A percentile compares a stretch with the other conserved stretches of the same genome.
phyloP scores from a whole-genome alignment of 2,797 vertebrate genomes.

The Euphonia xanthogaster region DNA sequence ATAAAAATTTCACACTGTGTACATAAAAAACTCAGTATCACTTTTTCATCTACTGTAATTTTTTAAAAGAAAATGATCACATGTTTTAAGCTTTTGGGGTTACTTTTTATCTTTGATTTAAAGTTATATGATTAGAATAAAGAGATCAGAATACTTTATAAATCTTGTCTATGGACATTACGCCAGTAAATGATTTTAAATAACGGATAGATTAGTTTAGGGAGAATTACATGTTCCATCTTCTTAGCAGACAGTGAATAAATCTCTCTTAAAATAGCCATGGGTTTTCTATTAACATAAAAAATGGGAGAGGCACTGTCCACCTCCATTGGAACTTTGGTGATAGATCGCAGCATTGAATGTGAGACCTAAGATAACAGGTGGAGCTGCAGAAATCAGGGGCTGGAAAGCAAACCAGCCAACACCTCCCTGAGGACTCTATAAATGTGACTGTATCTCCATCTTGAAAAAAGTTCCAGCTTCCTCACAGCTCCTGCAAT shows the following conservation, averaged over 20 bases:
- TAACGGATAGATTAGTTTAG: neutral
- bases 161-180: neutral
- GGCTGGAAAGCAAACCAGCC: neutral
- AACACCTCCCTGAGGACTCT: neutral
- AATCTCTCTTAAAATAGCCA: neutral
- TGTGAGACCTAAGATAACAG: neutral
- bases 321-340: neutral
- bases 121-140: neutral
- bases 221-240: neutral
- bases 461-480: neutral
- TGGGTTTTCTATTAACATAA: neutral
- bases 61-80: neutral
- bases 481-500: neutral
- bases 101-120: neutral
- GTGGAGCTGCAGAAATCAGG: neutral
- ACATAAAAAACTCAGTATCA: neutral
- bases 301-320: neutral
- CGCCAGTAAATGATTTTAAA: neutral
- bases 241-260: neutral
- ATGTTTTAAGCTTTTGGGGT: neutral
- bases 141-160: neutral
- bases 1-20: slow-evolving; percentile 18
- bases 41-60: neutral
- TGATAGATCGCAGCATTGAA: neutral
- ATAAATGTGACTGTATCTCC: neutral